Base-by-base conservation (phyloP, 2,888 invertebrate species). In the Pyrgus malvae region DNA sequence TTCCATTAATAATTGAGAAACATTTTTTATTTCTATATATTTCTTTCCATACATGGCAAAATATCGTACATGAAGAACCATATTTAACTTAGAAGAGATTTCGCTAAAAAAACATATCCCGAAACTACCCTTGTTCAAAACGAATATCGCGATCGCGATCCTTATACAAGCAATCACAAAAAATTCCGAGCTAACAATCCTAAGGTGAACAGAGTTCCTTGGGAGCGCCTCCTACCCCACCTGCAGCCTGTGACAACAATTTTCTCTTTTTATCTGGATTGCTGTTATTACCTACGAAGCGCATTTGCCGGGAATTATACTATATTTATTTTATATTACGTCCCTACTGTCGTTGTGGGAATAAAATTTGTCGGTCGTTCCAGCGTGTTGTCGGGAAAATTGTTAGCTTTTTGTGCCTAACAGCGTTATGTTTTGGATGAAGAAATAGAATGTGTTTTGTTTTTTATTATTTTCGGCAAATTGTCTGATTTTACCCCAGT, bases 211-310 rank as follows among this genome's bases (percentile, higher is more conserved):
- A n/a, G n/a, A n/a, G n/a, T n/a, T n/a, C n/a, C n/a, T n/a, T n/a
- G n/a, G n/a, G 7, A 40, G 46, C 31, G 7, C 53, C 16, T 40
- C 53, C 53, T 7, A 19, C 54, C 54, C 55, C 64, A 66, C 70
- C 70, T 72, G n/a, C 66, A 75, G 80, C 82, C 82, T 83, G 79
- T 80, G 83, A 87, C 84, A 86, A 85, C 84, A 85, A 85, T 83
- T 84, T 83, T 80, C 80, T 68, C 70, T 69, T 83, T 17, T 83
- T 83, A 77, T n/a, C n/a, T n/a, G 67, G 60, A 70, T 81, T 54
- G 76, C 77, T 83, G 79, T 83, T 84, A 84, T 83, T 79, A 78
- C 76, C 70, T 61, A 60, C 58, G 60, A 64, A 62, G 56, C 57
- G 62, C 62, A 61, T 46, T 54, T 57, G 57, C 63, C 58, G 59